These are phyloP conservation scores for Felis chaus DNA, from an alignment of 2,113 vertebrate genomes.

Conservation along the genomic window DNA sequence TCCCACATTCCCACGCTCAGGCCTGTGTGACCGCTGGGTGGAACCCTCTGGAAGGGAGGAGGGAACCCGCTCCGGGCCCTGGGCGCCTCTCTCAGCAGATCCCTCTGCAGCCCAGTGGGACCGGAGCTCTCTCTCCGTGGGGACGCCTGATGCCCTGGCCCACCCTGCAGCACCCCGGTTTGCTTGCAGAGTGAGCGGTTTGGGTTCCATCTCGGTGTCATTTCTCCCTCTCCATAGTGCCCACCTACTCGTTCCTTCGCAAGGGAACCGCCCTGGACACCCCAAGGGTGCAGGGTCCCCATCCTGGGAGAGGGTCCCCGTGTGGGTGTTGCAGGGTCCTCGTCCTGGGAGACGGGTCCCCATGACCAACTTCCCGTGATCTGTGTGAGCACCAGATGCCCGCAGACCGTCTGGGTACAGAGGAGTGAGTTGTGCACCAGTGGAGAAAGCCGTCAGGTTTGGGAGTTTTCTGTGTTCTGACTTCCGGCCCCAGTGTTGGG, in stretches of 20 bases:
- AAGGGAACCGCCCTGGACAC: not conserved
- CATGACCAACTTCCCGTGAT: no score
- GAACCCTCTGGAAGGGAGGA: not conserved
- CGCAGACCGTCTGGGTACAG: not conserved
- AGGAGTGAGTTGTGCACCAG: not conserved
- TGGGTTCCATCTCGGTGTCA: not conserved
- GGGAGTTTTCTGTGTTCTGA: not conserved
- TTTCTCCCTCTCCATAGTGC: not conserved
- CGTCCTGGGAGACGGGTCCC: no score
- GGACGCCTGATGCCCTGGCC: not conserved
- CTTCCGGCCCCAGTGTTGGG: not conserved
- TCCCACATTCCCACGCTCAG: not conserved
- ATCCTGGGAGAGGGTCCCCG: not conserved
- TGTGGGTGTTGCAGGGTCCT: no score
- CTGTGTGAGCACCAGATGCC: not conserved
- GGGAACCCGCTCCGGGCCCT: not conserved
- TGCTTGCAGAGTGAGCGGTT: not conserved
- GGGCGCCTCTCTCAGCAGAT: not conserved
- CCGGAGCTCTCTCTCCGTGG: no score
- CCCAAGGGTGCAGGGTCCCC: not conserved
- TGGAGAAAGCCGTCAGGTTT: not conserved
- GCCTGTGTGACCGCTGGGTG: not conserved
- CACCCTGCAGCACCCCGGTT: not conserved
- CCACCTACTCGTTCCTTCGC: not conserved
- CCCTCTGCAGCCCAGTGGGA: not conserved